Evolutionary conservation across 2,888 invertebrate species (phyloP), one percentile per base, ranked within the genome.

Genomic region (Nomada lathburiana): DNA sequence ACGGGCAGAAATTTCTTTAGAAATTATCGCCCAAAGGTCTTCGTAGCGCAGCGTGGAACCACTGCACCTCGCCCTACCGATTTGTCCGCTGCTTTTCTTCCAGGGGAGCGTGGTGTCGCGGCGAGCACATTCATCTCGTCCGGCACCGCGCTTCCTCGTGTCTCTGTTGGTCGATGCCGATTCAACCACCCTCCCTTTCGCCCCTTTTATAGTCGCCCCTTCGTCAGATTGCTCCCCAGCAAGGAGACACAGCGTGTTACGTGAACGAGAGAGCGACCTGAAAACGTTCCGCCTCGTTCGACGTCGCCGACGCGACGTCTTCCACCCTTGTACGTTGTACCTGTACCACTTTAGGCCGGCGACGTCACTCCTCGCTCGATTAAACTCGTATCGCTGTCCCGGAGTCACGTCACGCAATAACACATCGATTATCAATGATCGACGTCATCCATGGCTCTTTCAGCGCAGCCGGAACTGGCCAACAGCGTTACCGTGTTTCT

Each of bases 241-340:
- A 64, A 67, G 86, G 83, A 75, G 80, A 83, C 88, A 85, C 72
- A 57, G 79, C 84, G 81, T 57, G 86, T 88, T 89, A 88, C 88
- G 88, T 89, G 89, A 88, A 85, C 72, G 86, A 79, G 89, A 84
- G 82, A 84, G 75, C 87, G 85, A 88, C 81, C 89, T 87, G 83
- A 78, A 78, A 84, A 78, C 80, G 81, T 86, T 75, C 88, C 67
- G 83, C 69, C 79, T 75, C 86, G 63, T 62, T 69, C 75, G 79
- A 71, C 57, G 71, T 67, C 76, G 26, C 26, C 26, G 26, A 26
- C 26, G 26, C 75, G 79, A 71, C 57, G 69, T 67, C 76, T 73
- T 83, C 70, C 76, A 65, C 67, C 60, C 68, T 71, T 69, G 67
- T 57, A 26, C 67, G 47, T 44, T 23, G 47, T 47, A 11, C 29